Evolutionary conservation across 1,140 invertebrate species (phyloP), one percentile per base, ranked within the genome.

Genomic region (Meloidogyne hapla): DNA sequence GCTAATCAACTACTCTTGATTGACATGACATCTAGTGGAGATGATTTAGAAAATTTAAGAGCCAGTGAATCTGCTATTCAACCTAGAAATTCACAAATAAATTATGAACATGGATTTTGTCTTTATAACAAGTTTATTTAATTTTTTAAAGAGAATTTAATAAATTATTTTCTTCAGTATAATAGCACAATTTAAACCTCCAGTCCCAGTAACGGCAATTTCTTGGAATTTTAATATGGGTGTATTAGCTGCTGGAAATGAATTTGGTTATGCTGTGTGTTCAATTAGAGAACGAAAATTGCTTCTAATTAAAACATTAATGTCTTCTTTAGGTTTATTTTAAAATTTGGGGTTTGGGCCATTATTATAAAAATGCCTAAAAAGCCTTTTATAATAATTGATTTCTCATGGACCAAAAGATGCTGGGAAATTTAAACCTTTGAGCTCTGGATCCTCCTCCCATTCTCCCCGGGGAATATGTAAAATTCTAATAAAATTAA

Each of bases 211-310:
- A 21, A 72, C 71, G 15, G 71, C 79, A 4, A 23, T 80, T n/a
- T 80, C 79, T 10, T 81, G 73, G 65, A 63, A 76, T n/a, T 38
- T 45, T 28, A 45, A 48, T 9, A 25, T 40, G 21, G 56, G 38
- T 33, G n/a, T 77, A n/a, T 15, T 80, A 13, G 79, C 79, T 5
- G 71, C 69, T n/a, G 79, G 79, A 12, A 80, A 78, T 63, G 79
- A 80, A 40, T 80, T 81, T 75, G 79, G 79, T 28, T 79, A 79
- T 63, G 79, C 69, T 26, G 48, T 81, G 10, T 79, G 77, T 45
- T 45, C 18, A 48, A 28, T 42, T 18, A 8, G n/a, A 63, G 65
- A 28, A 28, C 23, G 62, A 18, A 48, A 76, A 77, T 23, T 77
- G 21, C 64, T 75, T 28, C 28, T 75, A 56, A 40, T 79, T 65